Percentiles rank a stretch among this genome's conserved stretches.
These are phyloP conservation scores for Menidia beryllina DNA, from an alignment of 2,113 vertebrate species.

Conservation along the genomic window DNA sequence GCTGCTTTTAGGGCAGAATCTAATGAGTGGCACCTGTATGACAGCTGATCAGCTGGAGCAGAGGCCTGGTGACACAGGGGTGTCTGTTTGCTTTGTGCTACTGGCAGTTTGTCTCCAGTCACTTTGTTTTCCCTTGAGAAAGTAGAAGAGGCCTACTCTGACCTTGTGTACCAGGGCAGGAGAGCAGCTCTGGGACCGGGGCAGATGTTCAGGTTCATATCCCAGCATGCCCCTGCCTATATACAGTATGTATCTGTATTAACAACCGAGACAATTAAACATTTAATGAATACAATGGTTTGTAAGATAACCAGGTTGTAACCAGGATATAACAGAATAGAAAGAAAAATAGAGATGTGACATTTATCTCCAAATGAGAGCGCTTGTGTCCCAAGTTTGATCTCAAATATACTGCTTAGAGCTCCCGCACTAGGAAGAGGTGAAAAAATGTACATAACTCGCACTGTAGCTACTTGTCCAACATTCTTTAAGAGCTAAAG, in stretches of 20 bases:
- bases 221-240: slow-evolving; percentile 35
- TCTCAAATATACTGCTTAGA: not conserved
- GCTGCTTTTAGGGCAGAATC: slow-evolving; percentile 2
- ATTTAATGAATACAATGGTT: not conserved
- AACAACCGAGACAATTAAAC: too few species aligned
- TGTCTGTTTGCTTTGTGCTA: slow-evolving; percentile 64
- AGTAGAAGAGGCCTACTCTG: slow-evolving; percentile 19
- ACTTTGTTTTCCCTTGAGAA: slow-evolving; percentile 63
- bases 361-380: slow-evolving; percentile 2
- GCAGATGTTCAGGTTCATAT: slow-evolving; percentile 59
- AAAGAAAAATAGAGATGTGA: not conserved
- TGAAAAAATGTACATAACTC: not conserved
- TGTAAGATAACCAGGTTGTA: too few species aligned
- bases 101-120: slow-evolving; percentile 68
- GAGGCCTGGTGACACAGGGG: slow-evolving; percentile 48
- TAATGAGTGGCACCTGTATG: slow-evolving; percentile 19
- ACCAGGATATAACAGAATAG: slow-evolving; percentile 18
- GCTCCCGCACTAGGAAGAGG: slow-evolving; percentile 17
- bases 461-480: not conserved
- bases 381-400: too few species aligned
- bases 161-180: slow-evolving; percentile 46
- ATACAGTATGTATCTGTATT: too few species aligned
- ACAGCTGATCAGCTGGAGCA: slow-evolving; percentile 25
- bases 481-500: slow-evolving; percentile 39
- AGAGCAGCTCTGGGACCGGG: slow-evolving; percentile 27